Percentiles rank a stretch among this genome's conserved stretches.
Conservation (phyloP, 2,113 vertebrate species). For the Hippopotamus amphibius region DNA sequence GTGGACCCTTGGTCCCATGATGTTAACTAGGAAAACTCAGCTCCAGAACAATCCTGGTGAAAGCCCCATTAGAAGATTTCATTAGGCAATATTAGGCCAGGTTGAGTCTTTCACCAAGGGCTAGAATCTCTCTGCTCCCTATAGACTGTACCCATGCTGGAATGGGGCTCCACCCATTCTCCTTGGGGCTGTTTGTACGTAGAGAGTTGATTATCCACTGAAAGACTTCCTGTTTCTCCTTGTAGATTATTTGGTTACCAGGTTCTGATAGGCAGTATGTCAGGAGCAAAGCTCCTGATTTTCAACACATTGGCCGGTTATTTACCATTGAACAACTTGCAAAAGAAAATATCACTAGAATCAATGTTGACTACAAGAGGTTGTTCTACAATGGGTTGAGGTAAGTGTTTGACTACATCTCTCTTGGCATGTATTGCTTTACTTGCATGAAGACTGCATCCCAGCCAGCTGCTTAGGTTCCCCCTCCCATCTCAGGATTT, state of each 20-base stretch:
- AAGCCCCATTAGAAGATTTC: background rate
- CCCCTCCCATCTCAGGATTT: background rate
- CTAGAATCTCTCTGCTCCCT: conserved; percentile 21
- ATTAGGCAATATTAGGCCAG: background rate
- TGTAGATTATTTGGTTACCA: conserved; percentile 73
- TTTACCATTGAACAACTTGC: background rate
- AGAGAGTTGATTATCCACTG: background rate
- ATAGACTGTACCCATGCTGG: background rate
- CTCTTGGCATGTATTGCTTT: background rate
- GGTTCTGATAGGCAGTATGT: conserved; percentile 1
- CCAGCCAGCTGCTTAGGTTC: background rate
- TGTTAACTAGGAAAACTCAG: conserved; percentile 52
- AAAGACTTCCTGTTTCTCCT: conserved; percentile 54
- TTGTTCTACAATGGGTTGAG: conserved; percentile 61
- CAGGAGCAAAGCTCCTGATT: conserved; percentile 52
- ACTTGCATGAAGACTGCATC: background rate
- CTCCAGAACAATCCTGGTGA: background rate
- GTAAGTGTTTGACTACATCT: conserved; percentile 51
- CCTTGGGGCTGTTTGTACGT: background rate
- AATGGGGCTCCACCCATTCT: background rate
- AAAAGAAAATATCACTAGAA: conserved; percentile 69
- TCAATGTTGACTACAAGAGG: conserved; percentile 79
- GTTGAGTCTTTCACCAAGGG: background rate
- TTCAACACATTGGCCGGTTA: conserved; percentile 67
- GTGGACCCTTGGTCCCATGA: background rate